phyloP scores from a whole-genome alignment of 2,797 vertebrate genomes.

The Carcharodon carcharias region DNA sequence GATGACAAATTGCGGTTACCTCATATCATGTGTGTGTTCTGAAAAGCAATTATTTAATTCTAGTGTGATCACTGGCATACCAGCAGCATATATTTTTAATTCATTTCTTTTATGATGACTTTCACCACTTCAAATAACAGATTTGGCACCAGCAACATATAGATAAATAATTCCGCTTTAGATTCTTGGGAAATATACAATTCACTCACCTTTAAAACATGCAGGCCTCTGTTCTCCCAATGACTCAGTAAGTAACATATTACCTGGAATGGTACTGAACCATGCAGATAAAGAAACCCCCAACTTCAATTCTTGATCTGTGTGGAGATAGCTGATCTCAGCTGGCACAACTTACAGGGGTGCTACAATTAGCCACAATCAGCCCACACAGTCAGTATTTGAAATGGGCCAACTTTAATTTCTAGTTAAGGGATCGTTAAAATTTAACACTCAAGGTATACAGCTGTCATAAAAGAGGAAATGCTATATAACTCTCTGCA shows the following conservation, averaged over 20 bases:
- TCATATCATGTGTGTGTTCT: neutral
- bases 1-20: conserved; percentile 17
- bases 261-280: neutral
- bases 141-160: neutral
- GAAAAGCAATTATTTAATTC: neutral
- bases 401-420: neutral
- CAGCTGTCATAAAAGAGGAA: neutral
- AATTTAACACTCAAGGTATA: neutral
- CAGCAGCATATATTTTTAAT: neutral
- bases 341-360: neutral
- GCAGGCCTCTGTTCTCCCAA: neutral
- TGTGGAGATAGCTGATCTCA: neutral
- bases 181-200: neutral
- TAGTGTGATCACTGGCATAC: neutral
- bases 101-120: neutral
- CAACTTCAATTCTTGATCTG: neutral
- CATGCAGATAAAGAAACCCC: neutral
- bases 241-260: neutral
- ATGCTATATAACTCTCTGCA: neutral
- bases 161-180: neutral
- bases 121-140: neutral
- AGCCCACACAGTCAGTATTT: neutral
- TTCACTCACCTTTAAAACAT: neutral
- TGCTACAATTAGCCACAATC: neutral
- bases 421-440: neutral